These are phyloP conservation scores for Andrena hattorfiana DNA, from an alignment of 2,888 invertebrate species.

Conservation along the genomic window DNA sequence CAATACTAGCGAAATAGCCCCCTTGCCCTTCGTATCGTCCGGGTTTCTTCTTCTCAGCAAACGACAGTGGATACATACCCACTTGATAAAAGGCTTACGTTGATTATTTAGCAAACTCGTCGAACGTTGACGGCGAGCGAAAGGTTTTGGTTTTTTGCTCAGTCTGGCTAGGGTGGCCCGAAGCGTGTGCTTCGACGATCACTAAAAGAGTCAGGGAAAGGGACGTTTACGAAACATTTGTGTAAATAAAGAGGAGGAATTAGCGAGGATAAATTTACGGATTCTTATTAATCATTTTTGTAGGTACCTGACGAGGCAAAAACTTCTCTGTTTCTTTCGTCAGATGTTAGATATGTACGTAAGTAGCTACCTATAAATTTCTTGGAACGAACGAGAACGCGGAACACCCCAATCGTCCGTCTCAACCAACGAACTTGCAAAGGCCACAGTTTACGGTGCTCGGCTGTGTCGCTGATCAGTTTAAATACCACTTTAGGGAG, in stretches of 20 bases:
- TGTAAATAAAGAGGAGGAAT: slow-evolving; percentile 23
- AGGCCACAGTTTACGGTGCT: slow-evolving; percentile 49
- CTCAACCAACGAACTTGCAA: slow-evolving; percentile 31
- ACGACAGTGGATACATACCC: too few relatives aligned
- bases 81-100: not conserved
- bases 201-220: not conserved
- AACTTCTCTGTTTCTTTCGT: not conserved
- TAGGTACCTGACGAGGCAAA: not conserved
- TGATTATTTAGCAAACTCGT: not conserved
- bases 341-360: not conserved
- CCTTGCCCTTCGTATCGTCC: too few relatives aligned
- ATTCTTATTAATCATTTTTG: not conserved
- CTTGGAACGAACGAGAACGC: not conserved
- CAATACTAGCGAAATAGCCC: too few relatives aligned
- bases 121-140: not conserved
- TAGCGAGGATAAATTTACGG: not conserved
- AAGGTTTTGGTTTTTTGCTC: not conserved
- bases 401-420: slow-evolving; percentile 26
- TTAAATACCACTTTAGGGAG: slow-evolving; percentile 54
- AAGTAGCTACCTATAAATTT: too few relatives aligned
- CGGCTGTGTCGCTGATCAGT: slow-evolving; percentile 44
- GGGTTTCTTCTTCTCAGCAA: too few relatives aligned
- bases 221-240: not conserved
- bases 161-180: not conserved
- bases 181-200: not conserved